Base-by-base conservation (phyloP, 2,113 vertebrate genomes). In the Lepus timidus region DNA sequence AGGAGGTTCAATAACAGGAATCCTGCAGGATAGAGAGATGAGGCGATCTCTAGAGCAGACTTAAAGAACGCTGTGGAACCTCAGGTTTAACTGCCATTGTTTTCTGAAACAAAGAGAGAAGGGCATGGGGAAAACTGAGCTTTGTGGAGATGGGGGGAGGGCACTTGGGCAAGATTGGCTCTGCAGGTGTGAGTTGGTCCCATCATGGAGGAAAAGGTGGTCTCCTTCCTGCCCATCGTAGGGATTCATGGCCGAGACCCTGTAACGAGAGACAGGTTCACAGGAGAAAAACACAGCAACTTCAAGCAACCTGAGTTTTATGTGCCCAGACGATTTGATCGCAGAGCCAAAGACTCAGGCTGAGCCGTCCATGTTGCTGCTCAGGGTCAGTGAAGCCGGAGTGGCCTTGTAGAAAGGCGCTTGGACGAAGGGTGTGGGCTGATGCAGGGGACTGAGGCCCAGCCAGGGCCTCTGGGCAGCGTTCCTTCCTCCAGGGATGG, bases 101-200 rank as follows among this genome's bases (percentile, higher is more conserved):
- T 75, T 88, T 33, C 39, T 88, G 85, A 88, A 76, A 49, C 39
- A 76, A 25, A 64, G n/a, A 23, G n/a, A 49, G 11, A 51, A 65
- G 0, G 3, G 11, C 25, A 2, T 51, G 7, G 13, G 39, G 13
- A 22, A 44, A 33, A 25, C 39, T 11, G 23, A 4, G 44, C 3
- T 29, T 9, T 8, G 39, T 9, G 31, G 29, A 4, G 61, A 51
- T 1, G 22, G 74, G 14, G 8, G 36, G 76, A 76, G 58, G 11
- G n/a, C 6, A 55, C 0, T 23, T 4, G 22, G 23, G 14, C 36
- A 52, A 20, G 36, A 6, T 13, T 62, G 27, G 36, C 8, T 62
- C 6, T 14, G 19, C 11, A 29, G 6, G 9, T 61, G 27, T 68
- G 51, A 84, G 29, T 68, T 51, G 6, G 31, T 11, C 14, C 19